Evolutionary conservation across 2,113 vertebrate species (phyloP).

Genomic region (Ictalurus furcatus): DNA sequence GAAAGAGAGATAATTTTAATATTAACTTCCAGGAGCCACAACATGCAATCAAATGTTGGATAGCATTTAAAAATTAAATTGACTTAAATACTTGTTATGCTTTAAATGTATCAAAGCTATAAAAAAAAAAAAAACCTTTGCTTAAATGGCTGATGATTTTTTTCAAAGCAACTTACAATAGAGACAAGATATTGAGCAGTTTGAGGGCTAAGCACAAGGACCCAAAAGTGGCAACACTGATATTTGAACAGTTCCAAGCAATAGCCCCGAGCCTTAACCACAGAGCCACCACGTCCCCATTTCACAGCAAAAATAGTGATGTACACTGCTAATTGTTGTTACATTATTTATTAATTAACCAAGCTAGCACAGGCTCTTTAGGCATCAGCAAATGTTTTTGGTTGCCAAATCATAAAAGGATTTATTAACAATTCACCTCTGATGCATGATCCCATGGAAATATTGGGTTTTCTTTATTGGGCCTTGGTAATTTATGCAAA

Average conservation of each 20-base stretch:
- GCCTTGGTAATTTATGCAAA: constrained; percentile 6
- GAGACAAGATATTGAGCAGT: background rate
- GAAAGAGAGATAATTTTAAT: constrained; percentile 30
- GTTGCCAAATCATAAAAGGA: background rate
- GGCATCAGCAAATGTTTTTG: background rate
- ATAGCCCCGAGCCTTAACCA: background rate
- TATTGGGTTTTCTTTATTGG: background rate
- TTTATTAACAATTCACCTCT: background rate
- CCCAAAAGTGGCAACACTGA: background rate
- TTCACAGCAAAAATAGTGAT: background rate
- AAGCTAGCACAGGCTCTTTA: background rate
- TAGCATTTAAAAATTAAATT: constrained; percentile 7
- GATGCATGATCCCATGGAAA: background rate
- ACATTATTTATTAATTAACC: background rate
- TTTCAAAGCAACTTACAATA: background rate
- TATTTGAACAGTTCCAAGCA: background rate
- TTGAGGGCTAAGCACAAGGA: background rate
- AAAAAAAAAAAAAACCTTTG: too few species aligned
- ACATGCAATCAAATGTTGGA: constrained; percentile 17
- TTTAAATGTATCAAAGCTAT: background rate
- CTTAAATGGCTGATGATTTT: background rate
- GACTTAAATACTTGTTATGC: background rate
- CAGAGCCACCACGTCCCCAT: background rate
- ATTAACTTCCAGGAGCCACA: constrained; percentile 8
- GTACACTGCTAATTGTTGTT: background rate